Base-by-base conservation (phyloP, 1,140 invertebrate species). In the Leptopilina boulardi region DNA sequence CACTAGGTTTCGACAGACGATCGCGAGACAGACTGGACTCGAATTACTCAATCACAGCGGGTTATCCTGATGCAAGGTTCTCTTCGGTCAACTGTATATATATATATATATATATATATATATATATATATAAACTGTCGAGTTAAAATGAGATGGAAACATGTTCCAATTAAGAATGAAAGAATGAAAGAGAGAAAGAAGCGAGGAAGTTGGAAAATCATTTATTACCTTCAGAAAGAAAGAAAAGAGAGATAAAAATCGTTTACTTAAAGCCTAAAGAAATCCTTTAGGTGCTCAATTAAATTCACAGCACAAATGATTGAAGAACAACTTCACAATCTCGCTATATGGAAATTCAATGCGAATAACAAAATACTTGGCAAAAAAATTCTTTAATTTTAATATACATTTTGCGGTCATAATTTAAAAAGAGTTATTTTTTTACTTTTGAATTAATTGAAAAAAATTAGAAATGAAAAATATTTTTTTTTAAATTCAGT, bases 11-110 rank as follows among this genome's bases (percentile, higher is more conserved):
- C 76, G 76, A 78, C 66, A 80, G 79, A 75, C 74, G 59, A 51
- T 80, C 71, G 76, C 73, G 47, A 80, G 79, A 74, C 74, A 71
- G 44, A 77, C 74, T 75, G 26, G 76, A 80, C 74, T 77, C 76
- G 71, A 80, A 77, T 80, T 80, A 73, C 79, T 77, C 76, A 80
- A 80, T 56, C 77, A 74, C 75, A 77, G 51, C 75, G 72, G 54
- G 73, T 76, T 66, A 79, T 77, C 75, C 71, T 72, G 75, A 77
- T 47, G 78, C 54, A 78, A 75, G 72, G 72, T 66, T 71, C 56
- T 71, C 56, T 59, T 59, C 11, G 56, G 21, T 26, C 21, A 41
- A 21, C 59, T n/a, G n/a, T n/a, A n/a, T n/a, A n/a, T n/a, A n/a
- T n/a, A n/a, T n/a, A n/a, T n/a, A n/a, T n/a, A n/a, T n/a, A n/a